A percentile compares a stretch with the other conserved stretches of the same genome.
phyloP scores from a whole-genome alignment of 2,113 vertebrate genomes.

The Phylloscopus whistleri region DNA sequence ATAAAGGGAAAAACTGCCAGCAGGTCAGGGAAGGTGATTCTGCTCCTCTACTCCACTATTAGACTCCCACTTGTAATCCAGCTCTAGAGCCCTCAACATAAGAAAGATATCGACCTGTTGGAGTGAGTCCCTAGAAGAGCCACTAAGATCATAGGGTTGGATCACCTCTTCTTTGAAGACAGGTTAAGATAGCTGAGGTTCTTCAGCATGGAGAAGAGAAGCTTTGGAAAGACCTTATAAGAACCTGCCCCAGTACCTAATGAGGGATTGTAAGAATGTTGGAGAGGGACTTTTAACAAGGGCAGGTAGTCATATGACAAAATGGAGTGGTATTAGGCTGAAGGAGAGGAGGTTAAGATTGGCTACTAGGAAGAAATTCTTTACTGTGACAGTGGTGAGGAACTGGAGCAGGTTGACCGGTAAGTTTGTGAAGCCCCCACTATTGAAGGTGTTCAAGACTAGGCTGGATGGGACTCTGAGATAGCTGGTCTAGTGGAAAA shows the following conservation, averaged over 20 bases:
- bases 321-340: not conserved
- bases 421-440: not conserved
- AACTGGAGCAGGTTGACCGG: not conserved
- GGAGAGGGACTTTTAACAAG: not conserved
- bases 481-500: not conserved
- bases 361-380: not conserved
- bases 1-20: not conserved
- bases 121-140: not conserved
- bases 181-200: not conserved
- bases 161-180: not conserved
- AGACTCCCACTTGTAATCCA: not conserved
- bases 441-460: not conserved
- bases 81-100: not conserved
- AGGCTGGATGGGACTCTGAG: not conserved
- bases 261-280: not conserved
- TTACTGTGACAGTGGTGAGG: not conserved
- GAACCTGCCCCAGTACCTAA: not conserved
- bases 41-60: not conserved
- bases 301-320: not conserved
- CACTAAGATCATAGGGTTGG: not conserved
- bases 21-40: fast-evolving
- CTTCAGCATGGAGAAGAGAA: not conserved
- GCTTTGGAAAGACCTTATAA: not conserved
- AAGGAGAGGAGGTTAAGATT: not conserved
- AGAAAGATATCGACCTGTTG: fast-evolving